Conservation (phyloP, 2,113 vertebrate genomes). For the Ploceus nigricollis region DNA sequence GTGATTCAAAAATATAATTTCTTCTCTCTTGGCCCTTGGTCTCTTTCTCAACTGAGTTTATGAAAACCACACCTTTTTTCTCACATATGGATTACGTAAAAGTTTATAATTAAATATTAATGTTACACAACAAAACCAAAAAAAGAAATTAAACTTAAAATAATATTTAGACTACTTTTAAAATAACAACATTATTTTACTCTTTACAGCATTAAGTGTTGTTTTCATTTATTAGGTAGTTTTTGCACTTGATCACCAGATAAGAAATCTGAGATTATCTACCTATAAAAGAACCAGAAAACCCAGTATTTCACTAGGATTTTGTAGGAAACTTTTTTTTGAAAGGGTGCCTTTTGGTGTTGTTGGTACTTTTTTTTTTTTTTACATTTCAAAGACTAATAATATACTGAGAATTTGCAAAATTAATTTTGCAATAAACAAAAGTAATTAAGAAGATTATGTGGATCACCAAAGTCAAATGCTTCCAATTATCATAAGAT, state of each 20-base stretch:
- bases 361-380: background rate
- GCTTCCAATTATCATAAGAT: background rate
- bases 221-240: background rate
- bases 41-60: background rate
- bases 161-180: background rate
- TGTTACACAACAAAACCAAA: background rate
- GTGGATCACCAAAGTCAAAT: background rate
- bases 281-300: background rate
- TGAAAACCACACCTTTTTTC: background rate
- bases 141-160: background rate
- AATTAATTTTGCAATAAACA: background rate
- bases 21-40: background rate
- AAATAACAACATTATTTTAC: background rate
- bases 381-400: background rate
- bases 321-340: background rate
- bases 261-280: background rate
- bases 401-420: background rate
- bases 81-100: rapidly evolving
- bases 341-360: rapidly evolving
- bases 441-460: background rate
- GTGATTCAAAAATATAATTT: background rate
- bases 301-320: background rate
- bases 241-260: background rate
- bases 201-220: background rate
- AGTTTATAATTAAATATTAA: background rate